A percentile compares a stretch with the other conserved stretches of the same genome.
Evolutionary conservation across 2,797 vertebrate genomes (phyloP).

Genomic region (Pangasius larnaudii): DNA sequence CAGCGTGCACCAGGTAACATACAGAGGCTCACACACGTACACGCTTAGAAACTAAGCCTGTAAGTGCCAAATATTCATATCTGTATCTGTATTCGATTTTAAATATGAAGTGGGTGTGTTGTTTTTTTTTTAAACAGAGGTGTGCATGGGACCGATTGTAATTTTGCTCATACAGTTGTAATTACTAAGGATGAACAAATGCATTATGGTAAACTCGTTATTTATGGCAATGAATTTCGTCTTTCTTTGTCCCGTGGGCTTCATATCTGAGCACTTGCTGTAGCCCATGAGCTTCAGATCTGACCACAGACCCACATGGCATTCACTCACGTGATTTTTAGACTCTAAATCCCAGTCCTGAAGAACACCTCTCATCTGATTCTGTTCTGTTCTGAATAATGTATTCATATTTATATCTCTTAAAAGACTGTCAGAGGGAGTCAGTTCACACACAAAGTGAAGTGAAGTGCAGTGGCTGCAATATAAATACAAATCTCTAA

Average conservation of each 20-base stretch:
- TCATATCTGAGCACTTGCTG: background rate
- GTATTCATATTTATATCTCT: background rate
- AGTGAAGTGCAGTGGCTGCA: background rate
- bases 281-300: background rate
- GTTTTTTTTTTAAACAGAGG: no score
- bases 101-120: background rate
- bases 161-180: background rate
- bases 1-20: conserved; percentile 84
- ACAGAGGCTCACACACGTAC: background rate
- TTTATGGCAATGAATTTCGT: background rate
- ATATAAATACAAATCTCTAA: background rate
- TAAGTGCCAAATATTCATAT: background rate
- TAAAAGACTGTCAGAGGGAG: background rate
- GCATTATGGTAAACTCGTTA: background rate
- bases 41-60: background rate
- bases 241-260: background rate
- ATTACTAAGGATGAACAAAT: background rate
- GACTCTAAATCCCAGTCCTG: background rate
- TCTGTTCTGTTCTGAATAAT: background rate
- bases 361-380: background rate
- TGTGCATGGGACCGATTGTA: no score
- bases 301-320: background rate
- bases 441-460: background rate
- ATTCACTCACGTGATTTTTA: background rate
- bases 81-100: background rate